Evolutionary conservation across 2,888 invertebrate species (phyloP), one percentile per base, ranked within the genome.

Genomic region (Dryobotodes eremita): DNA sequence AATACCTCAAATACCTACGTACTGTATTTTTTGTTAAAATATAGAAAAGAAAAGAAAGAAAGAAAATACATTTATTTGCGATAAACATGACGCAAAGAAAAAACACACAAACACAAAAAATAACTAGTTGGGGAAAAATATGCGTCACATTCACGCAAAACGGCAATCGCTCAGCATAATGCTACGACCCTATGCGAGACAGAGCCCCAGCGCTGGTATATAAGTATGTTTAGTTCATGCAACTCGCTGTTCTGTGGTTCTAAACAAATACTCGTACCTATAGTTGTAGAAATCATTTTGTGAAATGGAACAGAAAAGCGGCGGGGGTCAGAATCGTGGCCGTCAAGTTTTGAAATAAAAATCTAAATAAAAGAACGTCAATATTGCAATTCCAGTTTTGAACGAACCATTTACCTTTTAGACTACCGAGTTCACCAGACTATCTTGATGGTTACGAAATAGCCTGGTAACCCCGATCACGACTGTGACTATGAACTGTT

Each of bases 271-370:
- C n/a, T n/a, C n/a, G 53, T 64, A 26, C n/a, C 57, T 57, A n/a
- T 55, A 59, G 15, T 20, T 42, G 15, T 17, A 36, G 48, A 65
- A 70, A 70, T 55, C 0, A 31, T 55, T 77, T 70, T 15, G 26
- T 11, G 69, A 65, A 75, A 66, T 77, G 50, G 15, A 70, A 64
- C 74, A 75, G 59, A 71, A 71, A n/a, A 13, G n/a, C 57, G 2
- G 13, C 53, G n/a, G 65, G 50, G 20, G 57, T 71, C 62, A 71
- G n/a, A 76, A 61, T 83, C 75, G 70, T 85, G 73, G 70, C 69
- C 76, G 36, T 46, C 55, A 74, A 75, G 66, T 75, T 76, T 71
- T 79, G 73, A 73, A 86, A 83, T 64, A 75, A 82, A 74, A 82
- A 68, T 50, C 62, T 57, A 79, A 74, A 76, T 75, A 71, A 86